Evolutionary conservation across 2,888 invertebrate species (phyloP).

Genomic region (Portevinia maculata): DNA sequence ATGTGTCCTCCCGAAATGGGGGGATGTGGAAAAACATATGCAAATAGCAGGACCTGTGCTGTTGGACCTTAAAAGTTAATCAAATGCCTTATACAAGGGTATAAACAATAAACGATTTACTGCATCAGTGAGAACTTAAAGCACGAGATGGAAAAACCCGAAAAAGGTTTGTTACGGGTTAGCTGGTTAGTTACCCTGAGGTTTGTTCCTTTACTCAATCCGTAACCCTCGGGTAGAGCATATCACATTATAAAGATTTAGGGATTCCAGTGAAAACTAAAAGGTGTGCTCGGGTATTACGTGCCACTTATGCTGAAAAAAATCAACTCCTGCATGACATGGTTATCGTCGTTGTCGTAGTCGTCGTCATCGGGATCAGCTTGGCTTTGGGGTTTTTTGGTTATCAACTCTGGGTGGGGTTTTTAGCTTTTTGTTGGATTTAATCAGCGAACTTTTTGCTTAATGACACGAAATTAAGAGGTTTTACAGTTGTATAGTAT

Average conservation of each 20-base stretch:
- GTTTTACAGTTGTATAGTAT: constrained; percentile 60
- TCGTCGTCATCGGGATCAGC: not conserved
- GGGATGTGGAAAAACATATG: constrained; percentile 3
- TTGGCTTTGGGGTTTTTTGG: not conserved
- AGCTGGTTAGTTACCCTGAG: constrained; percentile 1
- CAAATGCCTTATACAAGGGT: constrained; percentile 67
- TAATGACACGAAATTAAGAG: constrained; percentile 67
- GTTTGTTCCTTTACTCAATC: constrained; percentile 2
- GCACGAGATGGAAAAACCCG: constrained; percentile 10
- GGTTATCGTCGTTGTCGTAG: constrained; percentile 3
- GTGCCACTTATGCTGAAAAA: constrained; percentile 58
- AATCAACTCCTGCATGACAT: constrained; percentile 42
- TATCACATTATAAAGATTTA: constrained; percentile 66
- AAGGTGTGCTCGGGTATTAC: constrained; percentile 59
- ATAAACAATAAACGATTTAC: constrained; percentile 68
- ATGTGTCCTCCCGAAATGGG: constrained; percentile 14
- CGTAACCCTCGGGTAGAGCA: constrained; percentile 43
- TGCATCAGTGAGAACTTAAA: constrained; percentile 66
- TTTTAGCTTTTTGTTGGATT: constrained; percentile 57
- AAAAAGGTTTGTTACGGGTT: constrained; percentile 45
- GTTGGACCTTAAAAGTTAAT: constrained; percentile 68
- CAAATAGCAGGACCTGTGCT: constrained; percentile 8
- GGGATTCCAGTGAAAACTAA: constrained; percentile 62
- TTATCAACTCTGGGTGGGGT: constrained; percentile 18
- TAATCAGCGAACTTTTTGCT: constrained; percentile 69